These are phyloP conservation scores for Ichneumoninae sp. DNA, from an alignment of 2,888 invertebrate genomes.

Conservation along the genomic window DNA sequence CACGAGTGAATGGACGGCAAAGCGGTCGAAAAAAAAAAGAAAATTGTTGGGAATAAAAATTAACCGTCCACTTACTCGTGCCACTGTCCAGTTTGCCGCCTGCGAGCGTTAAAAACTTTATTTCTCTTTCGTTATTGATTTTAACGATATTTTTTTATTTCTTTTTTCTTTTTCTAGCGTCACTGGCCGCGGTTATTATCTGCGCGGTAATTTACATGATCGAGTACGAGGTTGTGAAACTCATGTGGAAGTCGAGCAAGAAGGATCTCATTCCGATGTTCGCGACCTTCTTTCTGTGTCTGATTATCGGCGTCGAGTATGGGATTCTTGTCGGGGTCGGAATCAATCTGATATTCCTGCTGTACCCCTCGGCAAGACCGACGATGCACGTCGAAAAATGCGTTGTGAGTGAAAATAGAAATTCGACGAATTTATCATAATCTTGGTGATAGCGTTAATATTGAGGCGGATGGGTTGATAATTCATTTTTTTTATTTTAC, in stretches of 20 bases:
- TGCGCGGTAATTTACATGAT: slow-evolving; percentile 98
- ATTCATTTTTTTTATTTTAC: slow-evolving; percentile 62
- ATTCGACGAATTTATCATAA: neutral
- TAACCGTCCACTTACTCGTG: neutral
- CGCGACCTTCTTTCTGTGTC: slow-evolving; percentile 93
- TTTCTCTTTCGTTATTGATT: neutral
- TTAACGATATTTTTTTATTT: neutral
- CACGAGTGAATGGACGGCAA: neutral
- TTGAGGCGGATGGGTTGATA: neutral
- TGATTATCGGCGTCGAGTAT: slow-evolving; percentile 93
- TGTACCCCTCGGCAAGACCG: slow-evolving; percentile 93
- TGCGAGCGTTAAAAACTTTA: neutral
- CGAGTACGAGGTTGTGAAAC: slow-evolving; percentile 94
- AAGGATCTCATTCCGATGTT: slow-evolving; percentile 92
- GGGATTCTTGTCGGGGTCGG: slow-evolving; percentile 94
- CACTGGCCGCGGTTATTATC: slow-evolving; percentile 96
- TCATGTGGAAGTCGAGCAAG: slow-evolving; percentile 93
- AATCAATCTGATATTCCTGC: slow-evolving; percentile 90
- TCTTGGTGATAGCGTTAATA: neutral
- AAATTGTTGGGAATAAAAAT: neutral
- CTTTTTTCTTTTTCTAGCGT: slow-evolving; percentile 85
- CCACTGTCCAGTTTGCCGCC: neutral
- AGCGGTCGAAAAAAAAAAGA: neutral
- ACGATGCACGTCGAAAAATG: slow-evolving; percentile 90
- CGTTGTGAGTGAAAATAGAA: slow-evolving; percentile 85